These are phyloP conservation scores for Hofmannophila pseudospretella DNA, from an alignment of 2,888 invertebrate species.

Conservation along the genomic window DNA sequence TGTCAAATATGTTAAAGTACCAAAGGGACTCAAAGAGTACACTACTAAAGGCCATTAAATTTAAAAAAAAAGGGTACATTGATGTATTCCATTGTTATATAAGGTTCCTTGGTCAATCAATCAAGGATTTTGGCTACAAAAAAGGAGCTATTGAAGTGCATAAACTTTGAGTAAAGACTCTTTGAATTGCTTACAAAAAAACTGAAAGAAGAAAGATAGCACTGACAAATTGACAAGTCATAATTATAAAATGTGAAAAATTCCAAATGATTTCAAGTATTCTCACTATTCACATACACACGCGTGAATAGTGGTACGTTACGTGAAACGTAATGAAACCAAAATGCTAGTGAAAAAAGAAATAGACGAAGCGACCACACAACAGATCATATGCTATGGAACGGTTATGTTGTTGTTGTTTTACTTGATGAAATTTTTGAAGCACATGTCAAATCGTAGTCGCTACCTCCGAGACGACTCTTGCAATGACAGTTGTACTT, in stretches of 20 bases:
- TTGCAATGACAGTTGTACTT: no score
- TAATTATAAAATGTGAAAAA: not conserved
- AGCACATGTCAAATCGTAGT: conserved; percentile 16
- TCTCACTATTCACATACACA: not conserved
- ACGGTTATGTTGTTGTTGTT: conserved; percentile 29
- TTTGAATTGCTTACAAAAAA: no score
- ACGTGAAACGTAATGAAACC: not conserved
- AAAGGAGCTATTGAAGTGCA: no score
- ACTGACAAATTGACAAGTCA: conserved; percentile 1
- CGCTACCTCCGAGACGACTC: not conserved
- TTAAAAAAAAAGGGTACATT: no score
- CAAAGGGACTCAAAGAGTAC: no score
- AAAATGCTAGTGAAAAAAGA: conserved; percentile 43
- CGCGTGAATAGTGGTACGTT: not conserved
- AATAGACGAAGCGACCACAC: conserved; percentile 24
- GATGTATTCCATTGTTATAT: no score
- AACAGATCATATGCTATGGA: conserved; percentile 32
- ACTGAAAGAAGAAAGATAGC: no score
- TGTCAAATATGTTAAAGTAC: no score
- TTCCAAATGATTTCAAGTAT: conserved; percentile 7
- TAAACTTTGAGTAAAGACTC: no score
- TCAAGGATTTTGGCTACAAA: no score
- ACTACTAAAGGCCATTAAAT: no score
- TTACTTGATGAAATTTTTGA: conserved; percentile 33
- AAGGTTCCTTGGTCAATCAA: no score